These are phyloP conservation scores for Idaea biselata DNA, from an alignment of 2,888 invertebrate species.

Conservation along the genomic window DNA sequence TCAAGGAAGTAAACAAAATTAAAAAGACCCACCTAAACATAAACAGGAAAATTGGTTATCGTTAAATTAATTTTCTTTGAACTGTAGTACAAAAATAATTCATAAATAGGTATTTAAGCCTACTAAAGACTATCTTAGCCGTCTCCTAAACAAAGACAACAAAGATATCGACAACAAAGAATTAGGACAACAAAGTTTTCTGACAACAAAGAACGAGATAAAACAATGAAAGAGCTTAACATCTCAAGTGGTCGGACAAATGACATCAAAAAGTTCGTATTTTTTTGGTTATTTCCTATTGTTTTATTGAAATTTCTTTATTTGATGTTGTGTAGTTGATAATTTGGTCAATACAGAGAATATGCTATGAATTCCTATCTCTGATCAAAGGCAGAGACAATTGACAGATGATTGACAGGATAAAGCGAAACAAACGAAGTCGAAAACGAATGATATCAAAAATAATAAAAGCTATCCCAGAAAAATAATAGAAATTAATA, in stretches of 20 bases:
- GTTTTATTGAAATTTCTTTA: not conserved
- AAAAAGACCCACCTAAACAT: not conserved
- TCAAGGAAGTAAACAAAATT: not conserved
- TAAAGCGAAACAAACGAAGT: not conserved
- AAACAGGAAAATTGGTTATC: not conserved
- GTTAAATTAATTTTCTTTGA: not conserved
- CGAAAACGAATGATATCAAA: not conserved
- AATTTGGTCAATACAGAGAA: not conserved
- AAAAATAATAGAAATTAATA: not conserved
- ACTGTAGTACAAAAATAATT: not conserved
- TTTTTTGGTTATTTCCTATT: not conserved
- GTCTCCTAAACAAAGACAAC: not conserved
- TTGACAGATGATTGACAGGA: not conserved
- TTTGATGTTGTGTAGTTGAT: not conserved
- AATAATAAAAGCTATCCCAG: not conserved
- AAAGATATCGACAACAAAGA: not conserved
- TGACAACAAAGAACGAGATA: not conserved
- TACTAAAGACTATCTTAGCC: not conserved
- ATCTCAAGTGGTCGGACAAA: not conserved
- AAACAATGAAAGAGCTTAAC: not conserved
- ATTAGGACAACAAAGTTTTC: not conserved
- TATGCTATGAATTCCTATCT: not conserved
- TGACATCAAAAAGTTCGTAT: not conserved
- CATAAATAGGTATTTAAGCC: not conserved
- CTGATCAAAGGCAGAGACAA: not conserved